These are phyloP conservation scores for Hyperoodon ampullatus DNA, from an alignment of 2,113 vertebrate species.

Conservation along the genomic window DNA sequence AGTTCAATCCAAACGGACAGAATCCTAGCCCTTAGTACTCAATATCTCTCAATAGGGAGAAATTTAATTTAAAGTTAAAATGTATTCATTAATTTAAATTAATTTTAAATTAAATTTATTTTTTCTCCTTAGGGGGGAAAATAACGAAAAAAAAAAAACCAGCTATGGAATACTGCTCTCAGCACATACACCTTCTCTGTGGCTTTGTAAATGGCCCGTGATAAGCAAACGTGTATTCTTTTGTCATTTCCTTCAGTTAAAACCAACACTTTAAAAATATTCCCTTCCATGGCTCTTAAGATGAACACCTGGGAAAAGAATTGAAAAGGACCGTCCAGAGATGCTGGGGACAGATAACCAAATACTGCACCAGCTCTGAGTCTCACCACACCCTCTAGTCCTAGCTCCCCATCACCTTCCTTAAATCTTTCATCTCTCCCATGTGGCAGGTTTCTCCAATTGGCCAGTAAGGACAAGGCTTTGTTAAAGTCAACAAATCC, in stretches of 20 bases:
- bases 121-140: neutral
- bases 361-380: neutral
- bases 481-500: neutral
- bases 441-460: neutral
- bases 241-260: neutral
- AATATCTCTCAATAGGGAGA: neutral
- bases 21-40: neutral
- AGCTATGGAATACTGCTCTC: neutral
- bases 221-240: neutral
- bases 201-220: neutral
- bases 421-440: neutral
- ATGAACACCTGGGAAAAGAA: neutral
- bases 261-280: neutral
- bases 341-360: neutral
- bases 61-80: slow-evolving; percentile 37
- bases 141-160: neutral
- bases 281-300: neutral
- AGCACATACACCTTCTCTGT: neutral
- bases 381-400: neutral
- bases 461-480: neutral
- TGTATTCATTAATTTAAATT: slow-evolving; percentile 26
- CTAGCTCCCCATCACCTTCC: neutral
- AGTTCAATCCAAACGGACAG: neutral
- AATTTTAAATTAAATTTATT: neutral
- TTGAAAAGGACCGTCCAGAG: neutral